Evolutionary conservation across 2,888 invertebrate genomes (phyloP), one percentile per base, ranked within the genome.

Genomic region (Catocala nupta): DNA sequence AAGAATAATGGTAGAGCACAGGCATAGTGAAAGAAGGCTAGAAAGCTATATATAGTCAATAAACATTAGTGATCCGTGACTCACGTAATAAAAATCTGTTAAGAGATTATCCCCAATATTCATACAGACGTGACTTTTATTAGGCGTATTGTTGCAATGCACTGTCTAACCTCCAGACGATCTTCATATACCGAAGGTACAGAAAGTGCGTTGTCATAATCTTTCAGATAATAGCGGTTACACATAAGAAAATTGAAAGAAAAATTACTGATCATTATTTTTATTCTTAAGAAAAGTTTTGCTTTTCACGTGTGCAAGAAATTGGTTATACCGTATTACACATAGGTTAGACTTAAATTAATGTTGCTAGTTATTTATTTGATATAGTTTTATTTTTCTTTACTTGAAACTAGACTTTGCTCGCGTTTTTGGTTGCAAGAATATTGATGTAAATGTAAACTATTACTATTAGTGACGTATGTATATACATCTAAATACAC

Each of bases 151-250:
- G 2, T 8, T 16, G 7, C 16, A 9, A 49, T 45, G 52, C 45
- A 47, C 11, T 7, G n/a, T 9, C 1, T 55, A 39, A 70, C 77
- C 77, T 70, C 70, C 36, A 77, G 80, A 77, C 80, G 54, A 9
- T 59, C 47, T 65, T 49, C 11, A 55, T 34, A 64, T 45, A 55
- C 56, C 16, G 42, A 60, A 25, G 48, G 55, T 51, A 56, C 39
- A 39, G 12, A 60, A 67, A 68, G 51, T 59, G 55, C 57, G 61
- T 48, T 34, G 45, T 52, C 57, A 63, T 63, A 77, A 64, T 67
- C 52, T 57, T 50, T 10, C 4, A 55, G 45, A 55, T 59, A 73
- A 73, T 62, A 63, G 47, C 8, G 9, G 7, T 10, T 53, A 13
- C 58, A 45, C 57, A 63, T 60, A 59, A 52, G 59, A 66, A 71